These are phyloP conservation scores for Hecatera dysodea DNA, from an alignment of 2,888 invertebrate genomes.

Conservation along the genomic window DNA sequence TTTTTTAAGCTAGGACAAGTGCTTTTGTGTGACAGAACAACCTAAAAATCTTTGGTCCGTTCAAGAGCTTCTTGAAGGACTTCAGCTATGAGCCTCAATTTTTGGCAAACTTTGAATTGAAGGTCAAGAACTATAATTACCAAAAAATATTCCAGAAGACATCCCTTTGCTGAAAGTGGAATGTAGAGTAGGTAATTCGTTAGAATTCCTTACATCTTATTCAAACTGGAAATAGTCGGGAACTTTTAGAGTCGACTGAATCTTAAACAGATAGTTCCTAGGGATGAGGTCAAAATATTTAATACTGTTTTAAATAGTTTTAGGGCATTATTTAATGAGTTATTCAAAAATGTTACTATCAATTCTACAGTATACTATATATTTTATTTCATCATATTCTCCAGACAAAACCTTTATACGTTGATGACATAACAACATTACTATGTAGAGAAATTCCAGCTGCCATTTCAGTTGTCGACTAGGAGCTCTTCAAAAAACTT, in stretches of 20 bases:
- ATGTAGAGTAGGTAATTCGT: slow-evolving; percentile 57
- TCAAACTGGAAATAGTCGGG: slow-evolving; percentile 60
- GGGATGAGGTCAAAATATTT: slow-evolving; percentile 18
- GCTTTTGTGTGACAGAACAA: slow-evolving; percentile 24
- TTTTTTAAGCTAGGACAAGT: slow-evolving; percentile 22
- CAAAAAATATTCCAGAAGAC: slow-evolving; percentile 50
- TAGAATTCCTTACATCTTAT: slow-evolving; percentile 65
- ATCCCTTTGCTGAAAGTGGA: slow-evolving; percentile 39
- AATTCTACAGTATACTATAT: too few species aligned
- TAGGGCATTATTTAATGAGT: background rate
- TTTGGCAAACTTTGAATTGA: slow-evolving; percentile 22
- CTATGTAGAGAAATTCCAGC: slow-evolving; percentile 24
- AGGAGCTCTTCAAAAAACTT: slow-evolving; percentile 55
- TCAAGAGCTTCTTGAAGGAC: slow-evolving; percentile 18
- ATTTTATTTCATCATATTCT: slow-evolving; percentile 11
- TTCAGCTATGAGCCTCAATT: slow-evolving; percentile 18
- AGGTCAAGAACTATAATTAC: slow-evolving; percentile 33
- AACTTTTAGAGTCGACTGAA: slow-evolving; percentile 67
- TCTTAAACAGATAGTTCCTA: slow-evolving; percentile 66
- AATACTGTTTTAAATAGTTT: slow-evolving; percentile 1
- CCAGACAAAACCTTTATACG: slow-evolving; percentile 14
- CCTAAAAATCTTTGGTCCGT: slow-evolving; percentile 27
- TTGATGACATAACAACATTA: slow-evolving; percentile 44
- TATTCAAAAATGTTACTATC: background rate
- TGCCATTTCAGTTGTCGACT: slow-evolving; percentile 32